Evolutionary conservation across 1,140 invertebrate genomes (phyloP), one percentile per base, ranked within the genome.

Genomic region (Lepidurus arcticus): DNA sequence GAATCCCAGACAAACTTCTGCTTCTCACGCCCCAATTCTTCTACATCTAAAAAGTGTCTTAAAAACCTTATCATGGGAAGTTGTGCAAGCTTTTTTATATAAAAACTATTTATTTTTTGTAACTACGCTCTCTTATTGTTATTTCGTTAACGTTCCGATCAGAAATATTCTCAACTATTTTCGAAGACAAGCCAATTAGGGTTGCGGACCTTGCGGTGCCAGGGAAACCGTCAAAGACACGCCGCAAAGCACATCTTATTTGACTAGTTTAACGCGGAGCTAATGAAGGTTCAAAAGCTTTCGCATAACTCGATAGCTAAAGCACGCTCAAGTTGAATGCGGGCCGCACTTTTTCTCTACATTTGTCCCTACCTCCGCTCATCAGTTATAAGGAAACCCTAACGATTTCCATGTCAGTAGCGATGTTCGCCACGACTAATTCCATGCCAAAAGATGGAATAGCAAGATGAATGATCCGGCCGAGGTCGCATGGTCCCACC

Each of bases 391-490:
- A 10, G 21, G 13, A 65, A 65, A 21, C 1, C 13, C 1, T 65
- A 65, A 65, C 21, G 13, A 65, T 21, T 65, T 65, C 21, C 21
- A 65, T 65, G 53, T 65, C 53, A 65, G 53, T 13, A 13, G 6
- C 16, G 53, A 21, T n/a, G 13, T 65, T 65, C 1, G 53, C 16
- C 21, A 21, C 53, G 53, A 65, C 53, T 65, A 65, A 65, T 65
- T 65, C 53, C 9, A 65, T 5, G 53, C 53, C 16, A 65, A n/a
- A 65, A 65, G 53, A 65, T 16, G 13, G 53, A 65, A 65, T n/a
- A 65, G 21, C 16, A 65, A 65, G 53, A 65, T 21, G 53, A 65
- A 65, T 65, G 53, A 65, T 21, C 53, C 53, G 53, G 53, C n/a
- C 21, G 53, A 16, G 53, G 53, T 65, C 53, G 53, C 21, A 65